phyloP scores from a whole-genome alignment of 2,113 vertebrate species.

The Pituophis catenifer region DNA sequence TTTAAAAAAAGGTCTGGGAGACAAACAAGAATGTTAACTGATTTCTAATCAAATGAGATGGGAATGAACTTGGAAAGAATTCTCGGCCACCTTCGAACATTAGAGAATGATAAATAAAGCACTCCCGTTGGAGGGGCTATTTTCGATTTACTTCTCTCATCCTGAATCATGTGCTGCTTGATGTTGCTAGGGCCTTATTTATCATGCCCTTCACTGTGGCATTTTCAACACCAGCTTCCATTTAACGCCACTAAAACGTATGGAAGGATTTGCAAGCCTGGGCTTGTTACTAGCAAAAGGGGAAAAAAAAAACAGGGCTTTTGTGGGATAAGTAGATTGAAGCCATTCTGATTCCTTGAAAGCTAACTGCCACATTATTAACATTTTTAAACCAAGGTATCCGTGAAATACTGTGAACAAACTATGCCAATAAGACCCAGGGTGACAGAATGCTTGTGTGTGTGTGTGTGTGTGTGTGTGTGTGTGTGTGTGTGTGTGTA shows the following conservation, averaged over 20 bases:
- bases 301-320: slow-evolving; percentile 2
- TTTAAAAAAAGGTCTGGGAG: background rate
- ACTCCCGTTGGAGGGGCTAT: background rate
- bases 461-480: no score
- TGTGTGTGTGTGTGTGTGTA: no score
- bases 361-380: background rate
- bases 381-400: background rate
- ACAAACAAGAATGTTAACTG: background rate
- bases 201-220: slow-evolving; percentile 7
- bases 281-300: slow-evolving; percentile 1
- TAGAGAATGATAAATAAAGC: background rate
- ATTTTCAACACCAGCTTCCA: background rate
- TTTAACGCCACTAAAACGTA: background rate
- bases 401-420: background rate
- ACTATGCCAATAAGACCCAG: background rate
- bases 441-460: background rate
- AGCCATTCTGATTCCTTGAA: background rate
- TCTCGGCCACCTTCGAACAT: background rate
- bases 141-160: background rate
- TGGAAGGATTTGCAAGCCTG: slow-evolving; percentile 5
- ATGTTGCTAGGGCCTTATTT: slow-evolving; percentile 20
- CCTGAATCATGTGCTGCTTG: background rate
- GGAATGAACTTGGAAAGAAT: background rate
- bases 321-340: background rate
- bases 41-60: background rate